Percentiles rank a stretch among this genome's conserved stretches.
Evolutionary conservation across 1,140 invertebrate genomes (phyloP).

Genomic region (Leptonema lineaticorne): DNA sequence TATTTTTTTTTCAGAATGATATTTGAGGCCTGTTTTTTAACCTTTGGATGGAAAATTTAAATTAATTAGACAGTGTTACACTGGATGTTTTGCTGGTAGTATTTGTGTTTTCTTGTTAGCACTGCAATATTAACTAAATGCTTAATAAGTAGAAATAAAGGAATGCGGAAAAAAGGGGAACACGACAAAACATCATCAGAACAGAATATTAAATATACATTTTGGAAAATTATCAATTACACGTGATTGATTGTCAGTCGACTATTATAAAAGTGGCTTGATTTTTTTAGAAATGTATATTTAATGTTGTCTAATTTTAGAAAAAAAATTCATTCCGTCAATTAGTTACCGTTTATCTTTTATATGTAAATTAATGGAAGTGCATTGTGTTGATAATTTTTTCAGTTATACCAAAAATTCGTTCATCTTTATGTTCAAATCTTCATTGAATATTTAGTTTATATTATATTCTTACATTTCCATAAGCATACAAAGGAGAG

Average conservation of each 20-base stretch:
- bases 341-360: too few species aligned
- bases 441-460: not conserved
- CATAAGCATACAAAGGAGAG: not conserved
- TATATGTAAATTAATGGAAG: too few species aligned
- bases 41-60: conserved; percentile 9
- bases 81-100: not conserved
- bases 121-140: not conserved
- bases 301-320: too few species aligned
- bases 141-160: not conserved
- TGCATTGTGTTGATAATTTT: too few species aligned
- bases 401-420: conserved; percentile 1
- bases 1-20: conserved; percentile 3
- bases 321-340: too few species aligned
- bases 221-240: too few species aligned
- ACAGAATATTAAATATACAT: too few species aligned
- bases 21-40: conserved; percentile 1
- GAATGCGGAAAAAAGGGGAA: too few species aligned
- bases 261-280: too few species aligned
- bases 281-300: too few species aligned
- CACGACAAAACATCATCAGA: too few species aligned
- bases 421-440: not conserved
- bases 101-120: not conserved
- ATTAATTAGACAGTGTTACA: not conserved
- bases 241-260: too few species aligned
- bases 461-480: not conserved